These are phyloP conservation scores for Morinoia aosen DNA, from an alignment of 2,888 invertebrate genomes.

Conservation along the genomic window DNA sequence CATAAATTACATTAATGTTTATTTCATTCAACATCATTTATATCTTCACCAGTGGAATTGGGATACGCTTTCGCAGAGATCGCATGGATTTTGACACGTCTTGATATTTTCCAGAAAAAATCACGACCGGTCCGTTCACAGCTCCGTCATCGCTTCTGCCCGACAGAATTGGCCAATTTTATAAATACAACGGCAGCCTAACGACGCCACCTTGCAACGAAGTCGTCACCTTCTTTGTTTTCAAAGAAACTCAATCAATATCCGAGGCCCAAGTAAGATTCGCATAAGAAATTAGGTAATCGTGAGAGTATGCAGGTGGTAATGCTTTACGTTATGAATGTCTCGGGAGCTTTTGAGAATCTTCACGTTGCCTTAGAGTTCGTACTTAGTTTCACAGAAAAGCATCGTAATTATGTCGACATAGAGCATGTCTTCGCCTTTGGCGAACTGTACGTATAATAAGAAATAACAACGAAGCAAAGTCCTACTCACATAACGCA, in stretches of 20 bases:
- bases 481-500: no score
- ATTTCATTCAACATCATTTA: neutral
- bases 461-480: no score
- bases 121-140: conserved; percentile 52
- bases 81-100: neutral
- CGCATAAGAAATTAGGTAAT: neutral
- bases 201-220: conserved; percentile 55
- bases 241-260: conserved; percentile 73
- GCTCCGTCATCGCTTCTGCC: conserved; percentile 75
- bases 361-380: no score
- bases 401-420: no score
- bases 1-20: neutral
- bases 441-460: no score
- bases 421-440: no score
- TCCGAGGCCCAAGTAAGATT: conserved; percentile 73
- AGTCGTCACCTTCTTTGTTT: conserved; percentile 47
- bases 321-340: no score
- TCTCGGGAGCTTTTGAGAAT: no score
- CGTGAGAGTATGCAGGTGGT: neutral
- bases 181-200: conserved; percentile 27
- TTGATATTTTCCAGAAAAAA: neutral
- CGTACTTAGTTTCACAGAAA: no score
- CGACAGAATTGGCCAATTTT: conserved; percentile 70
- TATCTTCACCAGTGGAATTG: neutral
- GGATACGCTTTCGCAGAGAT: no score